Evolutionary conservation across 1,140 invertebrate species (phyloP), one percentile per base, ranked within the genome.

Genomic region (Listronotus bonariensis): DNA sequence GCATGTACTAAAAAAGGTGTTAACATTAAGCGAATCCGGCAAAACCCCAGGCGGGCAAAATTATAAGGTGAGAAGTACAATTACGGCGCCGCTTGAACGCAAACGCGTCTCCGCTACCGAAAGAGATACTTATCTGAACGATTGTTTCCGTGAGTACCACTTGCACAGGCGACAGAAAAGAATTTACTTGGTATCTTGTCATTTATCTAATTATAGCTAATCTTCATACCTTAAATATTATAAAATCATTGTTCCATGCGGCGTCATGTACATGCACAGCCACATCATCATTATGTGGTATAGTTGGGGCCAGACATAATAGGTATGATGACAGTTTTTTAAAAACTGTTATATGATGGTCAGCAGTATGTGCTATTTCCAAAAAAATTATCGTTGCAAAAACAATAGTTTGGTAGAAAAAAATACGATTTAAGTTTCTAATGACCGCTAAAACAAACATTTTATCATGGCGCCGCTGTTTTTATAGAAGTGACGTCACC

Each of bases 61-160:
- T 72, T 72, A 72, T 66, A 69, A 72, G 65, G 70, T 69, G 68
- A 54, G 52, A 72, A 59, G 53, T 63, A 65, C 66, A 69, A 72
- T 69, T 69, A 69, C 57, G 62, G 65, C 55, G 65, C 55, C 63
- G 51, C 59, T 66, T 67, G 67, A 69, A 56, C 60, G 64, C 34
- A 36, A 36, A 9, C 34, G 59, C 64, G 67, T 48, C 61, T 55
- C 59, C 57, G 70, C 70, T 72, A 72, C 70, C 65, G 69, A 70
- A 71, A 48, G 64, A 64, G 70, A 72, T 72, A 63, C 40, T 48
- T 60, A 66, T 68, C 62, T 53, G 31, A 43, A 54, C 65, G 61
- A 67, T 64, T 72, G 61, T 69, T 72, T 69, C 59, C 70, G 51
- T 69, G 69, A 67, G 64, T 70, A 63, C 67, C 53, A 34, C 41